Evolutionary conservation across 2,888 invertebrate genomes (phyloP).

Genomic region (Neocrepidodera transversa): DNA sequence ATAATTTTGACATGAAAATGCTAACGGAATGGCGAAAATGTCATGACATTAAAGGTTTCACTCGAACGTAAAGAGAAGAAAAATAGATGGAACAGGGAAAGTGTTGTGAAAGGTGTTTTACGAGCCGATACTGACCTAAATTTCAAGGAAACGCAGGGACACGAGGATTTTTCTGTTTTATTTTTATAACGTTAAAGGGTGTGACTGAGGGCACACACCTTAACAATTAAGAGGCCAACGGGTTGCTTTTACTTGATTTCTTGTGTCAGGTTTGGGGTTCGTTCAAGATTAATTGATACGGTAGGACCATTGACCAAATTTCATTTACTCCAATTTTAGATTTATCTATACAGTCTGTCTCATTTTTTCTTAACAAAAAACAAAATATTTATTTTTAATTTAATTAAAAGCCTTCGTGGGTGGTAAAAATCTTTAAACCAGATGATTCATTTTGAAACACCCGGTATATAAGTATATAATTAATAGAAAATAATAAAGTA

Average conservation of each 20-base stretch:
- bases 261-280: conserved; percentile 6
- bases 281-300: conserved; percentile 1
- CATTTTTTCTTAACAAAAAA: too few relatives aligned
- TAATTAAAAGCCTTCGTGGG: too few relatives aligned
- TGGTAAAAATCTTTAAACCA: too few relatives aligned
- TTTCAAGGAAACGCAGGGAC: conserved; percentile 16
- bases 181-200: conserved; percentile 16
- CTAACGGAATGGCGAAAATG: neutral
- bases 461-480: too few relatives aligned
- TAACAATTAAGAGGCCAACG: conserved; percentile 1
- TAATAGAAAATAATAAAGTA: too few relatives aligned
- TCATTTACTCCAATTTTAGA: too few relatives aligned
- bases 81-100: neutral
- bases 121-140: conserved; percentile 13
- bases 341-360: too few relatives aligned
- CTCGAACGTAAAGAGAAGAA: neutral
- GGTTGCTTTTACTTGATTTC: conserved; percentile 15
- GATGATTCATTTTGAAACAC: too few relatives aligned
- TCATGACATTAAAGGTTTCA: conserved; percentile 6
- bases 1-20: neutral
- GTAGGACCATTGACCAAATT: neutral
- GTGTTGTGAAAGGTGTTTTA: conserved; percentile 2
- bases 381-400: too few relatives aligned
- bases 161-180: conserved; percentile 5
- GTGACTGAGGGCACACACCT: conserved; percentile 17